A percentile compares a stretch with the other conserved stretches of the same genome.
Evolutionary conservation across 2,888 invertebrate genomes (phyloP).

Genomic region (Nebria brevicollis): DNA sequence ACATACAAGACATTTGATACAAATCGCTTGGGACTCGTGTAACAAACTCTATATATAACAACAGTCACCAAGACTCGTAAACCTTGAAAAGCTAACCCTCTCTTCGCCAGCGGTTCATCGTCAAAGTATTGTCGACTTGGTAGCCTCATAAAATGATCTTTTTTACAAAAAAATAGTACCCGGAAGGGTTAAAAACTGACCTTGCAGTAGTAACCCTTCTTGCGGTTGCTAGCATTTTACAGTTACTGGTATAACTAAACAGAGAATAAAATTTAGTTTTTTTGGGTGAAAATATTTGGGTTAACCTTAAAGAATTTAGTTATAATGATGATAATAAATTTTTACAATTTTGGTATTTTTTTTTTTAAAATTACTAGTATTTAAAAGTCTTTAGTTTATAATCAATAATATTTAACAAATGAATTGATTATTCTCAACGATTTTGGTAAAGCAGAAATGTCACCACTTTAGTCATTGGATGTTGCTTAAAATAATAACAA

Average conservation of each 20-base stretch:
- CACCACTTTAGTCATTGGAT: too few relatives aligned
- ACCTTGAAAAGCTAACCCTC: constrained; percentile 31
- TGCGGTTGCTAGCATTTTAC: constrained; percentile 14
- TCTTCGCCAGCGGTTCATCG: constrained; percentile 4
- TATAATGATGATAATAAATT: too few relatives aligned
- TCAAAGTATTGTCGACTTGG: neutral
- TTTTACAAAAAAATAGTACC: constrained; percentile 25
- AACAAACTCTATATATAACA: constrained; percentile 16
- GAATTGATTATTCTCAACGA: too few relatives aligned
- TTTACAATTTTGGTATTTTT: too few relatives aligned
- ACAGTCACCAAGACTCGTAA: constrained; percentile 21
- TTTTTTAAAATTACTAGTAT: too few relatives aligned
- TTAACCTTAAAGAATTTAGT: too few relatives aligned
- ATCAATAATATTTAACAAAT: too few relatives aligned
- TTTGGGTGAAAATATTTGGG: neutral
- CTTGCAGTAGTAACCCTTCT: constrained; percentile 30
- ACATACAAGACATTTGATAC: neutral
- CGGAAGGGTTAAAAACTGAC: constrained; percentile 37
- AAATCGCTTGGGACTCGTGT: constrained; percentile 20
- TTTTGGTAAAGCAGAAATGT: too few relatives aligned
- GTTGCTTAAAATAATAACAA: neutral
- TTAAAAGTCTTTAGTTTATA: too few relatives aligned
- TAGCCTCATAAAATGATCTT: neutral
- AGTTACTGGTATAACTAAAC: constrained; percentile 21
- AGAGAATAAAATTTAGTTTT: neutral